phyloP scores from a whole-genome alignment of 2,797 vertebrate species.

The Hephaestus fuliginosus region DNA sequence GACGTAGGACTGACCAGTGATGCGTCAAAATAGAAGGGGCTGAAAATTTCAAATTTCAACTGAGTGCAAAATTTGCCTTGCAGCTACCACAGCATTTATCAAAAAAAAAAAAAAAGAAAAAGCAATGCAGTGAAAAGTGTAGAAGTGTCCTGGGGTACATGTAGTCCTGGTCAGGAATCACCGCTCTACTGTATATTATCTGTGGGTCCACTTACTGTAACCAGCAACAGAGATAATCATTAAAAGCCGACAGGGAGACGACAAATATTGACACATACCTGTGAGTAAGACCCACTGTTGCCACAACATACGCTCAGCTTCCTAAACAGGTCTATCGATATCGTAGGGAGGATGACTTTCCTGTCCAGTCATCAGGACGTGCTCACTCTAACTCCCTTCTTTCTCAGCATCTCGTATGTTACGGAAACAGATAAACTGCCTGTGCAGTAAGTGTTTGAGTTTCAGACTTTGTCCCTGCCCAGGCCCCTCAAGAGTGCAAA shows the following conservation, averaged over 20 bases:
- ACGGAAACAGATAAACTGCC: conserved; percentile 50
- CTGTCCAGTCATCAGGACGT: conserved; percentile 8
- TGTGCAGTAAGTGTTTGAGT: conserved; percentile 72
- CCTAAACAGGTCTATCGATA: conserved; percentile 4
- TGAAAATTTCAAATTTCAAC: not conserved
- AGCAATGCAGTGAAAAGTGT: not conserved
- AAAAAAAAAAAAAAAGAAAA: not conserved
- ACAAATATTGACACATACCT: conserved; percentile 66
- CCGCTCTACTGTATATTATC: not conserved
- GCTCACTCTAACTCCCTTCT: conserved; percentile 25
- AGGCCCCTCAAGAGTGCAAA: conserved; percentile 68
- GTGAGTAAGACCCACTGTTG: conserved; percentile 30
- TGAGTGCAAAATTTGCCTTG: not conserved
- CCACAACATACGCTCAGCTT: conserved; percentile 21
- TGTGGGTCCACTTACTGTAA: conserved; percentile 11
- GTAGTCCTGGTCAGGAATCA: not conserved
- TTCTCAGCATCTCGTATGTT: conserved; percentile 65
- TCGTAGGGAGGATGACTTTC: conserved; percentile 32
- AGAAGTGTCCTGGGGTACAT: not conserved
- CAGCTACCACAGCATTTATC: not conserved
- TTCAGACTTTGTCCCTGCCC: conserved; percentile 54
- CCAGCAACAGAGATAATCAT: conserved; percentile 39
- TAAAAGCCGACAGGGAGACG: conserved; percentile 36
- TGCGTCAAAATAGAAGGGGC: not conserved
- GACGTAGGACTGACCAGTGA: not conserved